These are phyloP conservation scores for Parus major DNA, from an alignment of 2,113 vertebrate species.

Conservation along the genomic window DNA sequence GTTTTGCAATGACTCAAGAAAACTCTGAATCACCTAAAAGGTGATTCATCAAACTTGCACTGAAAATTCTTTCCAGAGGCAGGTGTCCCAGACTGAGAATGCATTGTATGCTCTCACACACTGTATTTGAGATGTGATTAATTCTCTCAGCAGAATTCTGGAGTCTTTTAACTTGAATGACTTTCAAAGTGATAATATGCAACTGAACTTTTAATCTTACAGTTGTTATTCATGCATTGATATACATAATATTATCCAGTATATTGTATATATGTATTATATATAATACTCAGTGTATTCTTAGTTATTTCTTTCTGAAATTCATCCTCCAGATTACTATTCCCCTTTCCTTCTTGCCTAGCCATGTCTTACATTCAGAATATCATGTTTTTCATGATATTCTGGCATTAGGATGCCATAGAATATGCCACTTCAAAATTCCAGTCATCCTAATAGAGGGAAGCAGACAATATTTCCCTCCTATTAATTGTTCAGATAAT, in stretches of 20 bases:
- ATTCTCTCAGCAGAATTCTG: not conserved
- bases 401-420: not conserved
- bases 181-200: not conserved
- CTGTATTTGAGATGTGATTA: not conserved
- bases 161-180: not conserved
- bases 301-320: not conserved
- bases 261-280: no score
- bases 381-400: not conserved
- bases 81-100: not conserved
- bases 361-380: not conserved
- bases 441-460: constrained; percentile 4
- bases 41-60: not conserved
- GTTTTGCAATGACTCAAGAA: constrained; percentile 26
- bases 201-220: not conserved
- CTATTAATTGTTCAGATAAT: not conserved
- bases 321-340: not conserved
- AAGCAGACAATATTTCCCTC: not conserved
- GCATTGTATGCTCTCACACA: accelerated
- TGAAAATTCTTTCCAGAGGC: not conserved
- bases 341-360: not conserved
- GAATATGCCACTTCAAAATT: not conserved
- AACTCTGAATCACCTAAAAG: not conserved
- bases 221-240: not conserved
- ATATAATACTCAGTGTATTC: not conserved
- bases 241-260: not conserved